Conservation (phyloP, 2,888 invertebrate species). For the Leptinotarsa rubiginosa region DNA sequence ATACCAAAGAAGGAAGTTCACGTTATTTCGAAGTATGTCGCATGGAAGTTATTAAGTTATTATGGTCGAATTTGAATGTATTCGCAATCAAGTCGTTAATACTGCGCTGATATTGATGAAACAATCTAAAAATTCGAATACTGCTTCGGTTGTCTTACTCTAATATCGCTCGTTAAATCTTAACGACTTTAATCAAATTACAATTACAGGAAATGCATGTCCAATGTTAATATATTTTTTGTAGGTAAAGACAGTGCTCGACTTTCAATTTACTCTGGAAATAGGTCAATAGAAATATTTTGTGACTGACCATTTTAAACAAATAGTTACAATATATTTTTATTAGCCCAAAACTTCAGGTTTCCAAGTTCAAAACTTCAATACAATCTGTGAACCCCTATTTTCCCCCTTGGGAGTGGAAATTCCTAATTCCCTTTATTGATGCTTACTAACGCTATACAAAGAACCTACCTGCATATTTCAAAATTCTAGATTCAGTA, state of each 20-base stretch:
- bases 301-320: not conserved
- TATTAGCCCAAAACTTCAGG: not conserved
- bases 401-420: no score
- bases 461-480: no score
- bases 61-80: slow-evolving; percentile 22
- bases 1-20: slow-evolving; percentile 20
- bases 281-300: not conserved
- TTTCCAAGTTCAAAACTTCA: not conserved
- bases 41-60: slow-evolving; percentile 22
- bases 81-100: slow-evolving; percentile 22
- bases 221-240: slow-evolving; percentile 27
- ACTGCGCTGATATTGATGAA: not conserved
- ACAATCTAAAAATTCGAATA: slow-evolving; percentile 5
- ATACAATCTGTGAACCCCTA: no score
- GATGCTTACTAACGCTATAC: no score
- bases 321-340: no score
- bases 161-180: slow-evolving; percentile 18
- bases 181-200: slow-evolving; percentile 30
- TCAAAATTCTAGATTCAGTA: no score
- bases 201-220: slow-evolving; percentile 39
- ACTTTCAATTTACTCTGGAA: not conserved
- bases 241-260: not conserved
- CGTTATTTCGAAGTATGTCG: slow-evolving; percentile 29
- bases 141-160: not conserved
- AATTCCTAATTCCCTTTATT: no score